A percentile compares a stretch with the other conserved stretches of the same genome.
phyloP scores from a whole-genome alignment of 2,888 invertebrate species.

The Parthenolecanium corni region DNA sequence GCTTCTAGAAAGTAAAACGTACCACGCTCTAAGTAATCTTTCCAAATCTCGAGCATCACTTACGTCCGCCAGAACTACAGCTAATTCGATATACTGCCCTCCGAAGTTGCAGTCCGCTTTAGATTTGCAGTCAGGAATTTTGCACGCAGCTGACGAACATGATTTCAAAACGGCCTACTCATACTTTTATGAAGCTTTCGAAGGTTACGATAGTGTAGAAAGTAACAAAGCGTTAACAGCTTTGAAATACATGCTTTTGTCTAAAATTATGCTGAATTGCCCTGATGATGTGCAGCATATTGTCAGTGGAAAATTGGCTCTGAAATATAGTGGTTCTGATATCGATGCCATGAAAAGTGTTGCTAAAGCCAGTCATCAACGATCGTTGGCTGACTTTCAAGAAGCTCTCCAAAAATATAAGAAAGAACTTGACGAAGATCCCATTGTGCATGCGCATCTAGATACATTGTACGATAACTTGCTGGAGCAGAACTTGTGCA shows the following conservation, averaged over 20 bases:
- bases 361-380: conserved; percentile 88
- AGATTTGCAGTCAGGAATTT: conserved; percentile 92
- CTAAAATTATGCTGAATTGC: conserved; percentile 95
- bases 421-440: conserved; percentile 84
- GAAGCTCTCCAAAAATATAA: conserved; percentile 74
- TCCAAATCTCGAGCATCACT: conserved; percentile 93
- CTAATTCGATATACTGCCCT: conserved; percentile 98
- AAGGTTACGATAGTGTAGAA: conserved; percentile 93
- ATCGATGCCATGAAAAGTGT: conserved; percentile 97
- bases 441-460: conserved; percentile 92
- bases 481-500: conserved; percentile 96
- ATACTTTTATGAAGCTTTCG: conserved; percentile 98
- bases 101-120: conserved; percentile 96
- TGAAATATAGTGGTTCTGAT: conserved; percentile 90
- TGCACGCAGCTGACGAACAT: conserved; percentile 98
- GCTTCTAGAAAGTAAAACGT: conserved; percentile 94
- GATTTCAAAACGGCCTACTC: conserved; percentile 99
- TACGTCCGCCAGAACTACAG: conserved; percentile 97
- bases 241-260: conserved; percentile 97
- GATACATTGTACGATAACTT: conserved; percentile 95
- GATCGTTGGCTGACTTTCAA: conserved; percentile 95
- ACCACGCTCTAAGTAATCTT: conserved; percentile 91
- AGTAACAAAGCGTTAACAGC: conserved; percentile 82
- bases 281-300: conserved; percentile 93
- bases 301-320: conserved; percentile 89